A percentile compares a stretch with the other conserved stretches of the same genome.
phyloP scores from a whole-genome alignment of 2,797 vertebrate species.

The Sebastes miniatus region DNA sequence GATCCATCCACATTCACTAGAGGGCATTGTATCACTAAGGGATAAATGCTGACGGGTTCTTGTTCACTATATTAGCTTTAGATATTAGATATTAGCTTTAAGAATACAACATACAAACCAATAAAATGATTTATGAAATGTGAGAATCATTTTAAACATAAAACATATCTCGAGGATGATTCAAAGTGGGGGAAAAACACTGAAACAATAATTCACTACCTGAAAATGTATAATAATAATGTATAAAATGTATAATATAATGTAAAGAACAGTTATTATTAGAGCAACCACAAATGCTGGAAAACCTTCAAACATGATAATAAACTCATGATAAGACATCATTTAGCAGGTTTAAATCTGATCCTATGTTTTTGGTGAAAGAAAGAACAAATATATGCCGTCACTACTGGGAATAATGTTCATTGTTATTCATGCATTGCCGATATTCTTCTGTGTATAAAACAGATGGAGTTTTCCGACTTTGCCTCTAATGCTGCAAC shows the following conservation, averaged over 20 bases:
- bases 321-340: background rate
- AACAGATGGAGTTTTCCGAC: background rate
- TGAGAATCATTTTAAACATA: too few species aligned
- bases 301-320: background rate
- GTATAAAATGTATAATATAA: background rate
- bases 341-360: background rate
- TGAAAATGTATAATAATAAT: background rate
- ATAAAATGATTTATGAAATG: background rate
- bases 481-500: background rate
- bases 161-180: background rate
- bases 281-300: background rate
- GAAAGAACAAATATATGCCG: background rate
- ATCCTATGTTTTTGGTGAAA: background rate
- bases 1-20: background rate
- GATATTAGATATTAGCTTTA: background rate
- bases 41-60: background rate
- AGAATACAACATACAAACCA: background rate
- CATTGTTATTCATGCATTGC: background rate
- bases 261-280: background rate
- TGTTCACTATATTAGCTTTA: background rate
- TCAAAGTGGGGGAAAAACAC: background rate
- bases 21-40: background rate
- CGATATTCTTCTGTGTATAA: background rate
- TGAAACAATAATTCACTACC: background rate
- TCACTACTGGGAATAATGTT: background rate